Conservation (phyloP, 2,113 vertebrate species). For the human (Homo sapiens) region DNA sequence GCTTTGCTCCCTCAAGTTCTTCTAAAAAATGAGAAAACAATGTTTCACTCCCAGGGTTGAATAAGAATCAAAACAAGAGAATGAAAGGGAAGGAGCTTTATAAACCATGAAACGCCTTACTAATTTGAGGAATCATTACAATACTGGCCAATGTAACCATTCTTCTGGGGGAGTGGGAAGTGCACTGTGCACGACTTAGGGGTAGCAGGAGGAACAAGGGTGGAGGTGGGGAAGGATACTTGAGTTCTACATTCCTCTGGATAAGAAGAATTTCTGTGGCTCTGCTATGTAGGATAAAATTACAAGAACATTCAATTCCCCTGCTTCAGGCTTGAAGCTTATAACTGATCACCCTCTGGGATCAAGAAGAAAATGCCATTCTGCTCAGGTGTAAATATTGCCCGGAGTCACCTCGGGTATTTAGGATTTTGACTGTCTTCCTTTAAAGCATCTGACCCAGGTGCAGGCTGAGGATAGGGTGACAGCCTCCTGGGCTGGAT, state of each 20-base stretch:
- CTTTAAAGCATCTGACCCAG: slow-evolving; percentile 33
- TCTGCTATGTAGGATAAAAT: slow-evolving; percentile 42
- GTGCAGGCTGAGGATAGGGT: not conserved
- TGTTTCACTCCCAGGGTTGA: not conserved
- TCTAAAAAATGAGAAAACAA: not conserved
- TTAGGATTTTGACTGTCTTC: slow-evolving; percentile 42
- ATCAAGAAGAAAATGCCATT: slow-evolving; percentile 50
- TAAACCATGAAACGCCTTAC: not conserved
- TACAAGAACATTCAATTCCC: slow-evolving; percentile 11
- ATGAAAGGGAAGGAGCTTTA: not conserved
- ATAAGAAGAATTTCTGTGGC: slow-evolving; percentile 7
- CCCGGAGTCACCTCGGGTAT: not conserved
- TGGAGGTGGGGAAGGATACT: not conserved
- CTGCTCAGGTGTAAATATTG: slow-evolving; percentile 55
- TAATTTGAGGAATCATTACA: not conserved
- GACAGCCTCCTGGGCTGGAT: slow-evolving; percentile 15
- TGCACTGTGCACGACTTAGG: not conserved
- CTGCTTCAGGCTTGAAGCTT: slow-evolving; percentile 27
- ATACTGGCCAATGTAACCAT: not conserved
- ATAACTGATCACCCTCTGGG: slow-evolving; percentile 48
- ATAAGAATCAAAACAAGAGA: slow-evolving; percentile 40
- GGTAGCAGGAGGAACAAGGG: not conserved
- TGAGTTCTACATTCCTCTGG: slow-evolving; percentile 1
- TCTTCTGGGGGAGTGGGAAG: not conserved
- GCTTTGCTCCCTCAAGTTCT: not conserved